phyloP scores from a whole-genome alignment of 2,113 vertebrate species.

The Passerina amoena region DNA sequence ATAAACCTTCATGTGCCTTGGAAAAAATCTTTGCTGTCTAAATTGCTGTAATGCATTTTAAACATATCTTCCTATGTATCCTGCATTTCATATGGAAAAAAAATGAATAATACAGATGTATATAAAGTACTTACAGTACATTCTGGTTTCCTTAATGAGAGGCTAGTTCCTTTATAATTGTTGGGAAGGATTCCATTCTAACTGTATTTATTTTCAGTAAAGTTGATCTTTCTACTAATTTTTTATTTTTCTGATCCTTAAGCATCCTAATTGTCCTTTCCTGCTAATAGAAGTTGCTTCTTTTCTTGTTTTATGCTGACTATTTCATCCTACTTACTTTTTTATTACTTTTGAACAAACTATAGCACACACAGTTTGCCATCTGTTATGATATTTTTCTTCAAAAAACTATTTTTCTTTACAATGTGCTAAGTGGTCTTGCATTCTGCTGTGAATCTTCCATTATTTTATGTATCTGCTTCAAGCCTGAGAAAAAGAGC shows the following conservation, averaged over 20 bases:
- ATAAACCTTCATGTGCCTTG: background rate
- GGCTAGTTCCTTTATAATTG: background rate
- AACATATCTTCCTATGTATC: background rate
- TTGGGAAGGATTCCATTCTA: background rate
- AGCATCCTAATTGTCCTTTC: background rate
- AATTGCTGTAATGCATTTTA: background rate
- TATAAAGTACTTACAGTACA: background rate
- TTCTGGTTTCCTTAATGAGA: background rate
- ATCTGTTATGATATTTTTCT: conserved; percentile 20
- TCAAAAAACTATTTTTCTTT: conserved; percentile 15
- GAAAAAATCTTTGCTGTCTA: background rate
- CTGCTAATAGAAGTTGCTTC: background rate
- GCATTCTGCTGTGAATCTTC: background rate
- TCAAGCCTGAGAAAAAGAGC: background rate
- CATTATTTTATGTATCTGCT: background rate
- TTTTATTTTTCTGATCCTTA: background rate
- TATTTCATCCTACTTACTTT: background rate
- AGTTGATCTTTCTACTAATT: background rate
- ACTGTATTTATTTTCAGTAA: background rate
- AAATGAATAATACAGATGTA: fast-evolving
- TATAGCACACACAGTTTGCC: background rate
- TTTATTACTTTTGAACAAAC: conserved; percentile 35
- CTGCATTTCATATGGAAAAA: background rate
- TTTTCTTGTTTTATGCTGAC: conserved; percentile 1
- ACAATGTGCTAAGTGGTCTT: background rate